phyloP scores from a whole-genome alignment of 2,888 invertebrate species.

The Phyto melanocephala region DNA sequence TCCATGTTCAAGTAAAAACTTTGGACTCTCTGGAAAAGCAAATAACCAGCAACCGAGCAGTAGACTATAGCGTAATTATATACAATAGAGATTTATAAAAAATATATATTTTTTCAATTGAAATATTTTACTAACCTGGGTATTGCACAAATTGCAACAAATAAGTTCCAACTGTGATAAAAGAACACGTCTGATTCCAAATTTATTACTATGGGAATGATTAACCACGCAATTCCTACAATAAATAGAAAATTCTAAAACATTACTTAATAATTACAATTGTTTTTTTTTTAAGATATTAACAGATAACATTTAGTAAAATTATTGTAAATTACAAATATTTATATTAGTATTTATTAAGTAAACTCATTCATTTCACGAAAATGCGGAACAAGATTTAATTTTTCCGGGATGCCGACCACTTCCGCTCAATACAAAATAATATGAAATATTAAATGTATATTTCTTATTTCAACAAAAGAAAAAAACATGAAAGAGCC shows the following conservation, averaged over 20 bases:
- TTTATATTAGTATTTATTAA: too few species aligned
- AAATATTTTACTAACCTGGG: constrained; percentile 80
- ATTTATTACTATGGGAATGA: constrained; percentile 85
- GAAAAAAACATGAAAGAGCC: too few species aligned
- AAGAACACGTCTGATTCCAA: constrained; percentile 82
- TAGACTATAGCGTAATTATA: constrained; percentile 67
- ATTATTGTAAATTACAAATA: too few species aligned
- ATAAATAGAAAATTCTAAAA: constrained; percentile 43
- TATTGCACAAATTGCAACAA: constrained; percentile 86
- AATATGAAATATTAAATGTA: too few species aligned
- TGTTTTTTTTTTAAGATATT: too few species aligned
- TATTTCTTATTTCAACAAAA: too few species aligned
- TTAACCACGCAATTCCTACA: constrained; percentile 87
- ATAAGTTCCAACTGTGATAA: constrained; percentile 90
- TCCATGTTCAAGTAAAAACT: constrained; percentile 89
- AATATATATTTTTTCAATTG: background rate
- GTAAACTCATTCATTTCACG: too few species aligned
- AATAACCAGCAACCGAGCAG: constrained; percentile 82
- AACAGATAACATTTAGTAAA: too few species aligned
- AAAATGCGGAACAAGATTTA: too few species aligned
- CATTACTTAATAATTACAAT: too few species aligned
- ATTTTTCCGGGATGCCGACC: too few species aligned
- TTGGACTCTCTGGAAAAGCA: constrained; percentile 89
- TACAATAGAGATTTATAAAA: background rate
- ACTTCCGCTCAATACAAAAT: too few species aligned